These are phyloP conservation scores for Tragelaphus eurycerus DNA, from an alignment of 2,797 vertebrate species.

Conservation along the genomic window DNA sequence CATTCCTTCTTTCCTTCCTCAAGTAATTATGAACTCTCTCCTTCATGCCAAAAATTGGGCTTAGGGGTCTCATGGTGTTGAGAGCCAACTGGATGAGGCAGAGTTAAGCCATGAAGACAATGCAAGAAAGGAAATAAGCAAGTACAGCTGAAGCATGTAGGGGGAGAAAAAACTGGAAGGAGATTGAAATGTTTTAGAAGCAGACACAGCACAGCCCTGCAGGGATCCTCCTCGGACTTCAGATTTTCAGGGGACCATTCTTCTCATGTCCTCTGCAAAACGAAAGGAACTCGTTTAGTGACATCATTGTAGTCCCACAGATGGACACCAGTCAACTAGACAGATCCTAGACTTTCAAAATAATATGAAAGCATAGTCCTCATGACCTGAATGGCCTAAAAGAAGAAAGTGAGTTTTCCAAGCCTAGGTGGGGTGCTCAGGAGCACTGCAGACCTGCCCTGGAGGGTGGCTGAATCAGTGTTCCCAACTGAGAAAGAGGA, in stretches of 20 bases:
- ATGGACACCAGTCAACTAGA: not conserved
- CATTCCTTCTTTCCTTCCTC: not conserved
- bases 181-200: not conserved
- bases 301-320: not conserved
- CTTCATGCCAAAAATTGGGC: not conserved
- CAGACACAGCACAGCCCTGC: not conserved
- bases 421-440: not conserved
- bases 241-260: not conserved
- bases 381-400: not conserved
- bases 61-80: not conserved
- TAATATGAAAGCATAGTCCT: not conserved
- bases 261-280: not conserved
- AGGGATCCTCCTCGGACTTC: not conserved
- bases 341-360: not conserved
- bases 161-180: not conserved
- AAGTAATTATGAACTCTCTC: not conserved
- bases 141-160: not conserved
- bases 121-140: not conserved
- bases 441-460: not conserved
- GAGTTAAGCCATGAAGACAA: not conserved
- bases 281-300: not conserved
- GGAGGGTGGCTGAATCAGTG: not conserved
- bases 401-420: not conserved
- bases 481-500: not conserved
- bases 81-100: not conserved